phyloP scores from a whole-genome alignment of 2,797 vertebrate genomes.

The Aldrovandia affinis region DNA sequence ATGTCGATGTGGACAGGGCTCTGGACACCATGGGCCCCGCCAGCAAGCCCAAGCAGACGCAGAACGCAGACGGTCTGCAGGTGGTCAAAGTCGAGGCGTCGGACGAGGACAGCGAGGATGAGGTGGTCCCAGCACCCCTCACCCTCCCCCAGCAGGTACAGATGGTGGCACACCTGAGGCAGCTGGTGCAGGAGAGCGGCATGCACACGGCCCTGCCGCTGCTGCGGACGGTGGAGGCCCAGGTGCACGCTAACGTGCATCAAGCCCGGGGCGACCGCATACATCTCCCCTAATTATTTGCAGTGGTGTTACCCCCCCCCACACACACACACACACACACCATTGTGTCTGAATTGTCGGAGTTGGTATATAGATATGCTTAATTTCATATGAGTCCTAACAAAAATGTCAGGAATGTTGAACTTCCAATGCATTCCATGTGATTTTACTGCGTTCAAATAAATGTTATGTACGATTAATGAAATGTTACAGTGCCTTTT shows the following conservation, averaged over 20 bases:
- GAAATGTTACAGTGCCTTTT: not conserved
- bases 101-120: not conserved
- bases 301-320: not conserved
- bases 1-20: not conserved
- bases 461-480: not conserved
- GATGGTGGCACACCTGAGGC: not conserved
- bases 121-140: not conserved
- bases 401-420: no score
- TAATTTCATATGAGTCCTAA: no score
- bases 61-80: not conserved
- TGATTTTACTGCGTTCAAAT: not conserved
- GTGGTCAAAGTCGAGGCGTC: not conserved
- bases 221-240: not conserved
- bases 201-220: not conserved
- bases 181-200: not conserved
- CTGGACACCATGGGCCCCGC: not conserved
- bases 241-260: not conserved
- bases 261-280: not conserved
- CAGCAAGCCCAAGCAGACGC: not conserved
- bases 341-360: not conserved
- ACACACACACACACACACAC: not conserved
- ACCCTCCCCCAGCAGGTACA: not conserved
- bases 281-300: not conserved
- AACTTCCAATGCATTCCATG: not conserved
- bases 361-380: no score